A percentile compares a stretch with the other conserved stretches of the same genome.
Conservation (phyloP, 2,888 invertebrate genomes). For the Atethmia centrago region DNA sequence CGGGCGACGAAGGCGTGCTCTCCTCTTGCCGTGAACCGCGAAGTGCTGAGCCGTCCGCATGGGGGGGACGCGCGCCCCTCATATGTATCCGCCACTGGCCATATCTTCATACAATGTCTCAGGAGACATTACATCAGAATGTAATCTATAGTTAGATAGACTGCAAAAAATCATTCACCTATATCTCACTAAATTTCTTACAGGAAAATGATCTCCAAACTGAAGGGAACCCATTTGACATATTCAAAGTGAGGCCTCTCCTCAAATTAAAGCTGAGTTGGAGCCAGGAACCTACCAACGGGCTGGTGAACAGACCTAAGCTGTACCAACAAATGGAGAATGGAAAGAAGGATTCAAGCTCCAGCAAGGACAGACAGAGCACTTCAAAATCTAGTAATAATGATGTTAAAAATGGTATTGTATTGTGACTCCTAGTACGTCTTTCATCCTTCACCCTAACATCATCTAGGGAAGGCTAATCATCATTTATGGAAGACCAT, state of each 20-base stretch:
- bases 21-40: too few species aligned
- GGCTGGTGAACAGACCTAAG: slow-evolving; percentile 92
- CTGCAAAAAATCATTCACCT: neutral
- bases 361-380: slow-evolving; percentile 78
- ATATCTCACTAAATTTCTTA: slow-evolving; percentile 47
- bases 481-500: slow-evolving; percentile 1
- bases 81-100: too few species aligned
- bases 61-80: too few species aligned
- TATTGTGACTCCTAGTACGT: slow-evolving; percentile 40
- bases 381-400: slow-evolving; percentile 76
- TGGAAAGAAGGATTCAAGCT: slow-evolving; percentile 81
- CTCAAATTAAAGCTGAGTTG: slow-evolving; percentile 96
- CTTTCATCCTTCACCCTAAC: slow-evolving; percentile 7
- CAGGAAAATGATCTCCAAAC: slow-evolving; percentile 85
- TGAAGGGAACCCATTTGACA: slow-evolving; percentile 92
- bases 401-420: slow-evolving; percentile 83
- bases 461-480: neutral
- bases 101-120: neutral
- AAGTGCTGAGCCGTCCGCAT: too few species aligned
- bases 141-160: neutral
- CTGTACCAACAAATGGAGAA: slow-evolving; percentile 88
- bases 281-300: slow-evolving; percentile 93
- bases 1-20: too few species aligned
- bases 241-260: slow-evolving; percentile 94
- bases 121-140: too few species aligned